Conservation (phyloP, 2,113 vertebrate species). For the Equus przewalskii region DNA sequence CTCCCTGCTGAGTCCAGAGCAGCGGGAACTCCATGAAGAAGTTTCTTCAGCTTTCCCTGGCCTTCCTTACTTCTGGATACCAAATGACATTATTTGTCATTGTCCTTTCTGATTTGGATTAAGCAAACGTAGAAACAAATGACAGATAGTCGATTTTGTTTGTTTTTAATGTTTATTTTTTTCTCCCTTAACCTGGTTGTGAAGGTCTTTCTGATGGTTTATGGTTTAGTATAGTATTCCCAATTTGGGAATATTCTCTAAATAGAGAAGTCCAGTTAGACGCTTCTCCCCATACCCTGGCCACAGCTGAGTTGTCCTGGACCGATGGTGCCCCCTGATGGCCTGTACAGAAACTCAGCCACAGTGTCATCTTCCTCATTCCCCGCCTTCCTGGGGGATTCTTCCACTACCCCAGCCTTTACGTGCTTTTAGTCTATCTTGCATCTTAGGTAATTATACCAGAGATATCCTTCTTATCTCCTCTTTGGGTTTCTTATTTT, state of each 20-base stretch:
- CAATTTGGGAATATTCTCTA: neutral
- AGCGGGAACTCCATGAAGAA: neutral
- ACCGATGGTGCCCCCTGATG: slow-evolving; percentile 13
- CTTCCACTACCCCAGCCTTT: neutral
- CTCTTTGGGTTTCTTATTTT: neutral
- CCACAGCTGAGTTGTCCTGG: neutral
- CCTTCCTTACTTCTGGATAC: neutral
- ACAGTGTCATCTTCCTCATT: neutral
- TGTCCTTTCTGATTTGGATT: neutral
- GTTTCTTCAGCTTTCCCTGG: neutral
- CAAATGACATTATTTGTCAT: neutral
- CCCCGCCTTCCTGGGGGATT: neutral
- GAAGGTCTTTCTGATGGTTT: slow-evolving; percentile 36
- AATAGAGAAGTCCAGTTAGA: neutral
- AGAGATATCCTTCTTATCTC: neutral
- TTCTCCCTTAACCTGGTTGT: neutral
- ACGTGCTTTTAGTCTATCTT: neutral
- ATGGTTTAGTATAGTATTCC: neutral
- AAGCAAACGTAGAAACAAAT: neutral
- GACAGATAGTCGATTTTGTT: neutral
- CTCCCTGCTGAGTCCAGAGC: neutral
- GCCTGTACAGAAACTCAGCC: neutral
- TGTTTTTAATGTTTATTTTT: neutral
- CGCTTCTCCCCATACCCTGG: neutral
- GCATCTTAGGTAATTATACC: neutral